Evolutionary conservation across 2,888 invertebrate genomes (phyloP).

Genomic region (Caenorhabditis angaria): DNA sequence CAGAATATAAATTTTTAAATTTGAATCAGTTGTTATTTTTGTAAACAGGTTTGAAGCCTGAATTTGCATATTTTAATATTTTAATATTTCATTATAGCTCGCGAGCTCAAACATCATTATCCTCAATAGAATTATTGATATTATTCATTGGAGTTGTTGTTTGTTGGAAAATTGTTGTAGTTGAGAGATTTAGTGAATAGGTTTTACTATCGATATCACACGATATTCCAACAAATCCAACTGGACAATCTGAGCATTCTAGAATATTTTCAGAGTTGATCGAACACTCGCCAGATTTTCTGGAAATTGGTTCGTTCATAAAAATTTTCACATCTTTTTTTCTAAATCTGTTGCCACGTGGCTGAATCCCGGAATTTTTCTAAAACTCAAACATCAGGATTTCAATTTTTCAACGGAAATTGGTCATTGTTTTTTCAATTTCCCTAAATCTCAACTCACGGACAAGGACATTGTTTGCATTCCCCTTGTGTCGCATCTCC

Average conservation of each 20-base stretch:
- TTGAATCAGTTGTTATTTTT: no score
- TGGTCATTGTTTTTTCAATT: no score
- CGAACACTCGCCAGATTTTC: slow-evolving; percentile 43
- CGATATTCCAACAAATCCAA: slow-evolving; percentile 41
- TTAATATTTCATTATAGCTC: no score
- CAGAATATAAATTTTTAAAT: no score
- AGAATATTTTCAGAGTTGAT: slow-evolving; percentile 27
- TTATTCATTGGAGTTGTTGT: background rate
- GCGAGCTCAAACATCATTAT: no score
- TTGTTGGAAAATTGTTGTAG: background rate
- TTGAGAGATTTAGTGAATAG: background rate
- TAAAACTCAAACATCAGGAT: slow-evolving; percentile 9
- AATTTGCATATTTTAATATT: no score
- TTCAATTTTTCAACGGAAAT: background rate
- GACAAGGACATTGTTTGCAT: slow-evolving; percentile 91
- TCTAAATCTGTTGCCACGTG: no score
- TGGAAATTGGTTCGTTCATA: no score
- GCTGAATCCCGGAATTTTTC: no score
- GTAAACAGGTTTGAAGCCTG: no score
- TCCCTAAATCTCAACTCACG: slow-evolving; percentile 79
- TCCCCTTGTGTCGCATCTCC: slow-evolving; percentile 89
- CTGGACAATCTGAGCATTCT: slow-evolving; percentile 47
- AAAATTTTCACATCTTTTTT: no score
- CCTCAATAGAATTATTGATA: no score
- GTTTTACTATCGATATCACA: slow-evolving; percentile 27